Base-by-base conservation (phyloP, 2,888 invertebrate species). In the Spodoptera exigua region DNA sequence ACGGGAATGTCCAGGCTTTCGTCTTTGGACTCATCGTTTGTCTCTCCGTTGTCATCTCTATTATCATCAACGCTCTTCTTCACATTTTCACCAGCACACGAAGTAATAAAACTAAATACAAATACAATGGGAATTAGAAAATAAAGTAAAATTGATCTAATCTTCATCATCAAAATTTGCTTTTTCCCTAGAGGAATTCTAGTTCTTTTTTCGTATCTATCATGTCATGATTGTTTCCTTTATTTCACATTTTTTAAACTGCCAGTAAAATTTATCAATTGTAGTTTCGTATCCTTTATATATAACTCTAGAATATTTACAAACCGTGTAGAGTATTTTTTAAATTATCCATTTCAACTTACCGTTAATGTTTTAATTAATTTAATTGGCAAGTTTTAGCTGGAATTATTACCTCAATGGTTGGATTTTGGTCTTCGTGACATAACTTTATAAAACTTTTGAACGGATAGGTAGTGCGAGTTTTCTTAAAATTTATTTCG, bases 61-160 rank as follows among this genome's bases (percentile, higher is more conserved):
- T 79, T 86, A 36, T 91, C 89, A 56, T 92, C 90, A 16, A 86
- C 83, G 75, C 89, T 92, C 76, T 92, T 92, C 71, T 91, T 92
- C 11, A 88, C 87, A 80, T 88, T 86, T 53, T 87, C 87, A 70
- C 83, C 82, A 18, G 73, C 65, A 72, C 85, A 82, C 49, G 66
- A 76, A 53, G 73, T 70, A 49, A 85, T 65, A 40, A 82, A 82
- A 52, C 78, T 70, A 47, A 83, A 78, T 64, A 89, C 52, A 61
- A 88, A 76, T 57, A 83, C 46, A 70, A 82, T 36, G 64, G 85
- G 69, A 71, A 86, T 39, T 16, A 88, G 61, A 67, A 85, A 82
- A 75, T 80, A 77, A 60, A 85, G 71, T 61, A 83, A 82, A 75
- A 70, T 43, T 53, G 80, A 62, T 52, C 70, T 64, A 58, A 63